A percentile compares a stretch with the other conserved stretches of the same genome.
Conservation (phyloP, 2,113 vertebrate species). For the Dipodomys stephensi region DNA sequence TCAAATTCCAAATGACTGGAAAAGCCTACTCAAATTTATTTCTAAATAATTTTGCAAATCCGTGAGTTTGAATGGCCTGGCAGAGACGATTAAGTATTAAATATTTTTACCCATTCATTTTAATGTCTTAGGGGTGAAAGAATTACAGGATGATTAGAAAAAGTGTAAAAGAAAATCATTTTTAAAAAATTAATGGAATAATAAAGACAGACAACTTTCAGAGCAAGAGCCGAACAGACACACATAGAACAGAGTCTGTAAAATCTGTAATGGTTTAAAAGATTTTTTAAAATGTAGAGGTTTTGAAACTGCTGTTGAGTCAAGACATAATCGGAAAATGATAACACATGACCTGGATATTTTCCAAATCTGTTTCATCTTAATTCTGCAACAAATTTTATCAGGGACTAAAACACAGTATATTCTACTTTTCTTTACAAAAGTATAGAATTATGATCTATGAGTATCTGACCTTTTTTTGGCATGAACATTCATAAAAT, state of each 20-base stretch:
- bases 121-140: slow-evolving; percentile 73
- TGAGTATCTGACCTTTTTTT: background rate
- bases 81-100: slow-evolving; percentile 71
- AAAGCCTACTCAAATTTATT: slow-evolving; percentile 76
- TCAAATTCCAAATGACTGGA: slow-evolving; percentile 78
- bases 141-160: slow-evolving; percentile 75
- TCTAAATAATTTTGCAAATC: slow-evolving; percentile 78
- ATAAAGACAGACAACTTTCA: slow-evolving; percentile 72
- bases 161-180: slow-evolving; percentile 71
- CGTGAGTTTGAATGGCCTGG: slow-evolving; percentile 71
- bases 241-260: slow-evolving; percentile 1
- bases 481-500: slow-evolving; percentile 4
- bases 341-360: background rate
- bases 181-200: slow-evolving; percentile 74
- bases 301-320: background rate
- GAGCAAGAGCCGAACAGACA: slow-evolving; percentile 55
- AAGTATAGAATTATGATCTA: background rate
- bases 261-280: background rate
- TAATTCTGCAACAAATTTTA: slow-evolving; percentile 50
- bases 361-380: slow-evolving; percentile 20
- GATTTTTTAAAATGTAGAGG: background rate
- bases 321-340: background rate
- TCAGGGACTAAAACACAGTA: background rate
- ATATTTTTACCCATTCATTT: slow-evolving; percentile 79
- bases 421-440: slow-evolving; percentile 25